Evolutionary conservation across 2,888 invertebrate species (phyloP).

Genomic region (Aproaerema taeniolella): DNA sequence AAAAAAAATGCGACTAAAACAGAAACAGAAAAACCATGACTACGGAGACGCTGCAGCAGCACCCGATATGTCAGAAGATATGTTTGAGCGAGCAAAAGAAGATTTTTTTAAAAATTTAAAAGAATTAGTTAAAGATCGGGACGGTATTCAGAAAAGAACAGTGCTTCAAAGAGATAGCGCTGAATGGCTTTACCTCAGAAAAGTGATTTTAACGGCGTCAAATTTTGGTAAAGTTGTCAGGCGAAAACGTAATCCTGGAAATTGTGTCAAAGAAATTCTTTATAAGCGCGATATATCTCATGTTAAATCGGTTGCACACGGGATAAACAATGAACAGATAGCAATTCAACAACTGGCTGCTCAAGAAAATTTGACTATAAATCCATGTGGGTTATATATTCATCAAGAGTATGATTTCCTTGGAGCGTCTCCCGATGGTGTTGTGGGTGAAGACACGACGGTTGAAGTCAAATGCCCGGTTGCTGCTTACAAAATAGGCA

Average conservation of each 20-base stretch:
- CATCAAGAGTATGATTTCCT: conserved; percentile 15
- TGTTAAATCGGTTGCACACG: conserved; percentile 15
- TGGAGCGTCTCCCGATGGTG: conserved; percentile 17
- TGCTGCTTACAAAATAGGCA: conserved; percentile 12
- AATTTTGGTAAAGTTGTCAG: conserved; percentile 20
- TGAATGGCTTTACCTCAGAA: conserved; percentile 24
- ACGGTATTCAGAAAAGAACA: conserved; percentile 15
- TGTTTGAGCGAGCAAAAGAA: conserved; percentile 15
- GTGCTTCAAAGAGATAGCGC: conserved; percentile 22
- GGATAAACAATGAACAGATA: conserved; percentile 12
- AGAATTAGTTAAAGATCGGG: conserved; percentile 14
- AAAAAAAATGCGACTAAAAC: conserved; percentile 12
- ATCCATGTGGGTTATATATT: conserved; percentile 18
- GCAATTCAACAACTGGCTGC: conserved; percentile 12
- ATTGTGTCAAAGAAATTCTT: conserved; percentile 22
- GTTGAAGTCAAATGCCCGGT: conserved; percentile 19
- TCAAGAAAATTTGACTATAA: conserved; percentile 14
- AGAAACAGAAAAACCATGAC: conserved; percentile 21
- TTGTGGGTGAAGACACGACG: conserved; percentile 13
- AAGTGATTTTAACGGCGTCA: conserved; percentile 21
- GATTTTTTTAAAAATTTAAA: conserved; percentile 18
- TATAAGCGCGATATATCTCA: conserved; percentile 19
- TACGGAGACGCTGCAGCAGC: conserved; percentile 11
- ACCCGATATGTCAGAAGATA: conserved; percentile 19
- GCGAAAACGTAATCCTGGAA: conserved; percentile 9